A percentile compares a stretch with the other conserved stretches of the same genome.
Evolutionary conservation across 2,113 vertebrate species (phyloP).

Genomic region (Octodon degus): DNA sequence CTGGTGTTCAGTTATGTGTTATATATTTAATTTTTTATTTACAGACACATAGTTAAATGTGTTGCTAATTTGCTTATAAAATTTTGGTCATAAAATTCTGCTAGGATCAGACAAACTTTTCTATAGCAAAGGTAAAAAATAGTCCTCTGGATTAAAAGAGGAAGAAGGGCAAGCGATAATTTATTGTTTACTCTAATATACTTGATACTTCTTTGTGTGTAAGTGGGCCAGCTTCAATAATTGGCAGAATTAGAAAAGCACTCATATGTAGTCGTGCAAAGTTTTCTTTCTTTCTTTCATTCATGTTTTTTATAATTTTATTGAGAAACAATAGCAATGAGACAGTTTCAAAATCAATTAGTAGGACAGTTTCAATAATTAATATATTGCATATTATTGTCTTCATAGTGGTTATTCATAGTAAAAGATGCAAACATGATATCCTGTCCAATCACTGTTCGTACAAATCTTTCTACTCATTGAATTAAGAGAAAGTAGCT

Average conservation of each 20-base stretch:
- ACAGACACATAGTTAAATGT: background rate
- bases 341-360: no score
- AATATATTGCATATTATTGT: no score
- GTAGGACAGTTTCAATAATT: no score
- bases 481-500: no score
- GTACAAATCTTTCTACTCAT: no score
- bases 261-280: background rate
- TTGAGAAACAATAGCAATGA: no score
- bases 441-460: no score
- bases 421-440: no score
- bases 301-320: no score
- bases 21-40: conserved; percentile 8
- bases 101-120: background rate
- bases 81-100: background rate
- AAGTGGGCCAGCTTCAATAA: background rate
- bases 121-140: background rate
- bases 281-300: no score
- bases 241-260: conserved; percentile 29
- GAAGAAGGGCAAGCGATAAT: background rate
- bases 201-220: background rate
- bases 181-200: background rate
- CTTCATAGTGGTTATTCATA: no score
- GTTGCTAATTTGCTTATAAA: background rate
- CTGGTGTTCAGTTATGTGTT: background rate
- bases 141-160: background rate